A percentile compares a stretch with the other conserved stretches of the same genome.
Evolutionary conservation across 64 coral and sea anemone species (phyloP).

Genomic region (Dendrophyllia cribrosa): DNA sequence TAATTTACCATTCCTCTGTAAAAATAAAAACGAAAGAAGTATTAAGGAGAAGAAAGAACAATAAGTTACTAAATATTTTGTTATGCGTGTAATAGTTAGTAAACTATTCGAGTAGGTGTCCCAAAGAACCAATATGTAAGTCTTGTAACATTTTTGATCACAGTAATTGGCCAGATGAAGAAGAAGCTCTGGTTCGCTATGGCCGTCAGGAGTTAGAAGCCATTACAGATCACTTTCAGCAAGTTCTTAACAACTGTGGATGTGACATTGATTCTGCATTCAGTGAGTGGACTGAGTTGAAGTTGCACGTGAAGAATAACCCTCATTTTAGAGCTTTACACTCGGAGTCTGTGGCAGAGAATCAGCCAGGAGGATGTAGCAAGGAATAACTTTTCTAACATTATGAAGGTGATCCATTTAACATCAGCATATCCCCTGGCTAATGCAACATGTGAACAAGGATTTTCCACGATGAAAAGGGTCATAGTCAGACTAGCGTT

Average conservation of each 20-base stretch:
- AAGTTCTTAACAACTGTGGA: conserved; percentile 52
- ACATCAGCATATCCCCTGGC: conserved; percentile 62
- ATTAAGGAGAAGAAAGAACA: too few species aligned
- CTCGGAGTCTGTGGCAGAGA: too few species aligned
- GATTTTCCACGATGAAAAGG: conserved; percentile 58
- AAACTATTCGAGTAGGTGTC: too few species aligned
- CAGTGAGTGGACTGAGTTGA: conserved; percentile 61
- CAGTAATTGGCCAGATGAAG: conserved; percentile 65
- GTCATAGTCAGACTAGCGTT: conserved; percentile 59
- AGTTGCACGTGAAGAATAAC: conserved; percentile 55
- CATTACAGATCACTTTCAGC: conserved; percentile 55
- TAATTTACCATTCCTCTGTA: too few species aligned
- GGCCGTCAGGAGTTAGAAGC: conserved; percentile 46
- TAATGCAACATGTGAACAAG: conserved; percentile 64
- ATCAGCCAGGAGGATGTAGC: conserved; percentile 60
- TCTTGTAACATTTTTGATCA: conserved; percentile 69
- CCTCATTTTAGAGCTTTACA: conserved; percentile 40
- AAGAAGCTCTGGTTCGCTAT: conserved; percentile 48
- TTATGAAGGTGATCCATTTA: conserved; percentile 57
- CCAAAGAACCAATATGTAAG: conserved; percentile 54
- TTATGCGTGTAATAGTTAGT: too few species aligned
- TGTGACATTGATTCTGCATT: conserved; percentile 62
- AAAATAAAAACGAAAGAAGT: too few species aligned
- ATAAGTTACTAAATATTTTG: too few species aligned
- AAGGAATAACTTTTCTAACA: conserved; percentile 59